These are phyloP conservation scores for Rhinopomastus cyanomelas DNA, from an alignment of 2,113 vertebrate genomes.

Conservation along the genomic window DNA sequence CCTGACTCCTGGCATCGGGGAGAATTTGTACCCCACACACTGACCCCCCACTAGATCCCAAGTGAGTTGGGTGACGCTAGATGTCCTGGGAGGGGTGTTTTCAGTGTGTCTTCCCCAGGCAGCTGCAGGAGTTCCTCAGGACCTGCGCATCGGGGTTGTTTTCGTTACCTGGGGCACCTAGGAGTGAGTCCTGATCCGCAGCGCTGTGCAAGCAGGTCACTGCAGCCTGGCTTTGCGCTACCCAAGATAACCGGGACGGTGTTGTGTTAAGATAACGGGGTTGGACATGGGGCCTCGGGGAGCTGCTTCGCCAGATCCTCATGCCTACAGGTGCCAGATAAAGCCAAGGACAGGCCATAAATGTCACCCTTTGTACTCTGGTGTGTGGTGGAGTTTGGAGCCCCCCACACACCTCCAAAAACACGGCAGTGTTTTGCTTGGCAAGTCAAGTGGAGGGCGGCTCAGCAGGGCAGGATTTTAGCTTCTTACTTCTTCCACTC, in stretches of 20 bases:
- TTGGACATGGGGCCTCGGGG: neutral
- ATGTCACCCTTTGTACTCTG: conserved; percentile 36
- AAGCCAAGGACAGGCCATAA: conserved; percentile 27
- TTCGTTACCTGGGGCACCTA: neutral
- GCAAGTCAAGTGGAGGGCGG: neutral
- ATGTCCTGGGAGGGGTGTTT: neutral
- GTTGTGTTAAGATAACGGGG: neutral
- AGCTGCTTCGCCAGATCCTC: neutral
- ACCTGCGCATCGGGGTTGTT: neutral
- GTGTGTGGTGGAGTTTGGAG: neutral
- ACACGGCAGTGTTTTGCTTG: neutral
- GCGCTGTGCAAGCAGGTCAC: neutral
- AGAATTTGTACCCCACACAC: neutral
- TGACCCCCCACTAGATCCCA: too few species aligned
- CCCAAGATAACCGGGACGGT: neutral
- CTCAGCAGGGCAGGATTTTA: fast-evolving
- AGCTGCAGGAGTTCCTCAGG: too few species aligned
- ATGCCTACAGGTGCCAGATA: conserved; percentile 1
- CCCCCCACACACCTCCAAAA: too few species aligned
- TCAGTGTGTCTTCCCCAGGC: neutral
- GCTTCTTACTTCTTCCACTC: neutral
- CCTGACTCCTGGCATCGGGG: neutral
- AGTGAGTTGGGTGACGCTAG: neutral
- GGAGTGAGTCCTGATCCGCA: neutral
- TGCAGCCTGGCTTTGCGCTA: neutral